A percentile compares a stretch with the other conserved stretches of the same genome.
These are phyloP conservation scores for Chionoecetes opilio DNA, from an alignment of 1,140 invertebrate genomes.

Conservation along the genomic window DNA sequence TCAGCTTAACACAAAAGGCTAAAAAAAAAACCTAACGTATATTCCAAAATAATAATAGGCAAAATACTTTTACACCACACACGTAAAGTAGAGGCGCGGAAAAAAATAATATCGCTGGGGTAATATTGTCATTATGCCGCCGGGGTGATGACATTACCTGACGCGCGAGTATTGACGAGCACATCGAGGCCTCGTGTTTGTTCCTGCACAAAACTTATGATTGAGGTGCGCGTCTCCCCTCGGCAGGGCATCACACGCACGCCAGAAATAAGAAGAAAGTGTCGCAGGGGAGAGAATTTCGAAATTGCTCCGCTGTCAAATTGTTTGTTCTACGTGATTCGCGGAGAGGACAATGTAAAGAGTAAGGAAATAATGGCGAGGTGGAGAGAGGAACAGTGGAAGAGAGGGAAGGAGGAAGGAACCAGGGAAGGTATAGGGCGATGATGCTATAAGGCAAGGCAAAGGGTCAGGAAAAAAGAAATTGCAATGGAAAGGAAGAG, in stretches of 20 bases:
- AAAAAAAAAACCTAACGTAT: no score
- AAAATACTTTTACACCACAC: constrained; percentile 1
- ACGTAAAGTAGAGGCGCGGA: background rate
- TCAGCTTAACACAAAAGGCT: background rate
- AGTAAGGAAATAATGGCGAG: constrained; percentile 14
- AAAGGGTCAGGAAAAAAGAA: background rate
- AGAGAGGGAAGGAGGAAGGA: constrained; percentile 1
- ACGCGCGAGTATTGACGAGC: constrained; percentile 3
- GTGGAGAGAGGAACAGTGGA: constrained; percentile 1
- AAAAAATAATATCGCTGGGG: constrained; percentile 1
- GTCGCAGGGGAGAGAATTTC: constrained; percentile 15
- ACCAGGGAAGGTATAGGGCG: background rate
- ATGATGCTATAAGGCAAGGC: background rate
- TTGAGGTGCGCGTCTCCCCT: constrained; percentile 23
- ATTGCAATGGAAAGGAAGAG: background rate
- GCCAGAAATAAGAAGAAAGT: constrained; percentile 20
- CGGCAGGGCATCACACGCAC: constrained; percentile 23
- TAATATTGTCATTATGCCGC: constrained; percentile 21
- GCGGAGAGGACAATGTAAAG: constrained; percentile 18
- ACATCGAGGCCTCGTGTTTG: constrained; percentile 11
- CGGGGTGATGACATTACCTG: constrained; percentile 17
- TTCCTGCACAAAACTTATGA: constrained; percentile 20
- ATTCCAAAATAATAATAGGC: background rate
- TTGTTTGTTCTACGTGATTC: constrained; percentile 30
- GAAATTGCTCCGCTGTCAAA: constrained; percentile 28